These are phyloP conservation scores for Pyralis farinalis DNA, from an alignment of 2,888 invertebrate species.

Conservation along the genomic window DNA sequence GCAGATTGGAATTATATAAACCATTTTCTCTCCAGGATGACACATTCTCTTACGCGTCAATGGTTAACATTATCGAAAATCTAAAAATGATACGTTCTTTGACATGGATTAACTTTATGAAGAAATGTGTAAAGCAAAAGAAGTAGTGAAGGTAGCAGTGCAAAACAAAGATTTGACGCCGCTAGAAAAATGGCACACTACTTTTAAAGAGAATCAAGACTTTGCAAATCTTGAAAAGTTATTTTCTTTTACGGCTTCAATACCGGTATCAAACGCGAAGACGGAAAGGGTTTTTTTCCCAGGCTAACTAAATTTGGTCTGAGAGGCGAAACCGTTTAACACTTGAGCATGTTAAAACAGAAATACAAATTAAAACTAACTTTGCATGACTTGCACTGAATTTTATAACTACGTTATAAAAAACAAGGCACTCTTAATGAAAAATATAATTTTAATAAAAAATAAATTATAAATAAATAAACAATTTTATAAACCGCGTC, in stretches of 20 bases:
- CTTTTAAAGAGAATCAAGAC: neutral
- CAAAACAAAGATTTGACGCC: too few relatives aligned
- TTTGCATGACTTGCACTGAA: neutral
- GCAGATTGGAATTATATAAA: too few relatives aligned
- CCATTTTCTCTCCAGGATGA: too few relatives aligned
- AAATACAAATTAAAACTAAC: conserved; percentile 1
- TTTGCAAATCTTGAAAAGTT: neutral
- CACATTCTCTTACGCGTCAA: too few relatives aligned
- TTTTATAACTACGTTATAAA: conserved; percentile 1
- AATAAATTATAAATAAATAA: neutral
- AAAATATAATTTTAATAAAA: conserved; percentile 1
- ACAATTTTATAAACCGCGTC: neutral
- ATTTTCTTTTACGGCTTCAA: neutral
- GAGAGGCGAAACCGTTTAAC: conserved; percentile 1
- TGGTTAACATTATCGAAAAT: too few relatives aligned
- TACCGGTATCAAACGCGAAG: conserved; percentile 1
- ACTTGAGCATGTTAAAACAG: conserved; percentile 3
- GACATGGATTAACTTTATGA: too few relatives aligned
- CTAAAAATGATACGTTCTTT: too few relatives aligned
- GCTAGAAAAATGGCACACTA: conserved; percentile 1
- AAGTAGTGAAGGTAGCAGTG: too few relatives aligned
- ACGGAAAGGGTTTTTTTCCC: conserved; percentile 4
- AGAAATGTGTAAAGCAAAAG: too few relatives aligned
- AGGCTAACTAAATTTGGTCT: neutral
- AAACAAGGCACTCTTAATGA: neutral